Conservation (phyloP, 2,888 invertebrate species). For the Criorhina ranunculi region DNA sequence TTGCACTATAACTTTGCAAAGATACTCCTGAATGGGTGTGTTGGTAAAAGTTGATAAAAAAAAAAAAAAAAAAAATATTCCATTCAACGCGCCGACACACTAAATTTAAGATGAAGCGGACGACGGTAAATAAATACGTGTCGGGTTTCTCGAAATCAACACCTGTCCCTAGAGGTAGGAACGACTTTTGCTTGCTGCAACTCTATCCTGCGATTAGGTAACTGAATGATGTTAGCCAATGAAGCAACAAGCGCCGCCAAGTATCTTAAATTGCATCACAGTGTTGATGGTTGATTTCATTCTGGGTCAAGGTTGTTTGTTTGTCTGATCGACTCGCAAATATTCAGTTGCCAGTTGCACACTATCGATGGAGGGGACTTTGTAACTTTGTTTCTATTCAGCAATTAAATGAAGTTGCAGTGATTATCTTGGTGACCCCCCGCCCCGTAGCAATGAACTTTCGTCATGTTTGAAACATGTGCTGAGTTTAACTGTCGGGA, state of each 20-base stretch:
- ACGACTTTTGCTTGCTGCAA: neutral
- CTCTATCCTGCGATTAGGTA: conserved; percentile 15
- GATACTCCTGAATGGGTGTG: neutral
- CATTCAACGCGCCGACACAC: conserved; percentile 18
- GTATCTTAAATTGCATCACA: conserved; percentile 33
- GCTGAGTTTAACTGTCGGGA: neutral
- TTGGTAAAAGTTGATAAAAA: neutral
- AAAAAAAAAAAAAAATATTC: neutral
- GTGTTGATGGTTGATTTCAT: conserved; percentile 28
- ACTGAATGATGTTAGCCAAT: conserved; percentile 37
- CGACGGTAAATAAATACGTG: conserved; percentile 13
- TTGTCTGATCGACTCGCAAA: neutral
- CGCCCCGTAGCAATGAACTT: conserved; percentile 1
- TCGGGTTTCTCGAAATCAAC: conserved; percentile 36
- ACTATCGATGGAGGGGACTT: conserved; percentile 5
- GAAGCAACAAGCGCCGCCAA: conserved; percentile 34
- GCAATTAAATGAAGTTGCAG: conserved; percentile 18
- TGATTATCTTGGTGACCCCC: conserved; percentile 18
- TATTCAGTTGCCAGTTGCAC: neutral
- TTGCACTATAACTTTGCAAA: conserved; percentile 20
- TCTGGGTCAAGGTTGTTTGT: conserved; percentile 53
- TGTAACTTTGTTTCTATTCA: conserved; percentile 18
- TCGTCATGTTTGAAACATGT: neutral
- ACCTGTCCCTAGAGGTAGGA: conserved; percentile 2
- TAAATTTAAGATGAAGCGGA: conserved; percentile 13